Evolutionary conservation across 2,113 vertebrate genomes (phyloP).

Genomic region (Hydrochoerus hydrochaeris): DNA sequence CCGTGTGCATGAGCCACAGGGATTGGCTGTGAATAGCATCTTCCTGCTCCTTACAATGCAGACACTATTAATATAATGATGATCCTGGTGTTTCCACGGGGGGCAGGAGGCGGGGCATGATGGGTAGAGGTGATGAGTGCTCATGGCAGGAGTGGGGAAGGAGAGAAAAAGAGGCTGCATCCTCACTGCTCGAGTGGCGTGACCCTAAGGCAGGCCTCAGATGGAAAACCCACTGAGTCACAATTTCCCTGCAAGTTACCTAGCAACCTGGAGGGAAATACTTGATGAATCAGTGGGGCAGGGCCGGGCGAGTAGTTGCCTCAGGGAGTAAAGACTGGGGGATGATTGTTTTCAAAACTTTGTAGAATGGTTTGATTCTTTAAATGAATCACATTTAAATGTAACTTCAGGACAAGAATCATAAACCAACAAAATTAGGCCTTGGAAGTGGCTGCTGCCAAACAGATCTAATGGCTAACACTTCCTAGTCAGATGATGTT

Average conservation of each 20-base stretch:
- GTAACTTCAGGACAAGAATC: not conserved
- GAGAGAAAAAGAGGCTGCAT: not conserved
- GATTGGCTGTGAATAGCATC: not conserved
- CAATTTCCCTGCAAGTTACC: not conserved
- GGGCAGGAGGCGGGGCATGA: no score
- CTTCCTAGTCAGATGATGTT: not conserved
- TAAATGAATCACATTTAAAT: not conserved
- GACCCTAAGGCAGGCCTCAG: not conserved
- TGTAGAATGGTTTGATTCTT: not conserved
- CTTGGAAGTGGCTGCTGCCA: not conserved
- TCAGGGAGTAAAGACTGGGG: not conserved
- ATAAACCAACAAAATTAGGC: not conserved
- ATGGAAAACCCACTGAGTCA: not conserved
- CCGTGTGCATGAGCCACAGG: not conserved
- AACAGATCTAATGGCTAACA: not conserved
- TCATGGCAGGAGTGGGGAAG: not conserved
- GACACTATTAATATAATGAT: not conserved
- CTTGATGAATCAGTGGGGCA: not conserved
- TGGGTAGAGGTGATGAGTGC: not conserved
- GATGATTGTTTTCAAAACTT: constrained; percentile 10
- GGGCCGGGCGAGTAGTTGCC: not conserved
- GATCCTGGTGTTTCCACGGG: not conserved
- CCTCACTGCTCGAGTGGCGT: not conserved
- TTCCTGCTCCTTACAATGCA: not conserved
- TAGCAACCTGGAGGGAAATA: not conserved